Base-by-base conservation (phyloP, 2,888 invertebrate species). In the Ennomos erosarius region DNA sequence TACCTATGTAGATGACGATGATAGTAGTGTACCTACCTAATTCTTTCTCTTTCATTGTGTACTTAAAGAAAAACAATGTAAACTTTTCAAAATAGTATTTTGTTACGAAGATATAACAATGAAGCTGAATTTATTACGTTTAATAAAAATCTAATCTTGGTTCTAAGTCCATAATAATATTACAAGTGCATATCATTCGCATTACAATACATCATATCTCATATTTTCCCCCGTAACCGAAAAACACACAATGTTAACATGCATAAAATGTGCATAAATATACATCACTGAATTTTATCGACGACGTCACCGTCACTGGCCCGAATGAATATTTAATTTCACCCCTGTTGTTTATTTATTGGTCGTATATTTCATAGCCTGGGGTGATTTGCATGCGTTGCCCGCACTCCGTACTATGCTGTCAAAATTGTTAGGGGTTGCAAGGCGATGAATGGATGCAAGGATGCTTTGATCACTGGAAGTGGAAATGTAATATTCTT, bases 331-430 rank as follows among this genome's bases (percentile, higher is more conserved):
- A 91, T 90, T 90, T 91, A 89, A 90, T 88, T 87, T 87, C 88
- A 90, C 90, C 91, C 91, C 90, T 88, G 85, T 90, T 90, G 88
- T 91, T 90, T 92, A 91, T 91, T 92, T 91, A 92, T 92, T 88
- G 89, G 88, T 79, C 86, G 84, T 91, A 91, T 91, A 91, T 90
- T 90, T 91, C 90, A 90, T 86, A 78, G 83, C 85, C 75, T 72
- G 85, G 87, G 81, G 76, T 73, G 68, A 85, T 89, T 85, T 85
- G 88, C 88, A 88, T 89, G 79, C 81, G 83, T 81, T 82, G 68
- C 47, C 37, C 37, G 47, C 38, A 16, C 38, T 59, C 63, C 66
- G 70, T 69, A 72, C 73, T 79, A 74, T 71, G 76, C 76, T 77
- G 81, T 80, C 81, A 79, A 81, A 81, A 82, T 80, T 75, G 79